These are phyloP conservation scores for Mesoligia furuncula DNA, from an alignment of 2,888 invertebrate genomes.

Conservation along the genomic window DNA sequence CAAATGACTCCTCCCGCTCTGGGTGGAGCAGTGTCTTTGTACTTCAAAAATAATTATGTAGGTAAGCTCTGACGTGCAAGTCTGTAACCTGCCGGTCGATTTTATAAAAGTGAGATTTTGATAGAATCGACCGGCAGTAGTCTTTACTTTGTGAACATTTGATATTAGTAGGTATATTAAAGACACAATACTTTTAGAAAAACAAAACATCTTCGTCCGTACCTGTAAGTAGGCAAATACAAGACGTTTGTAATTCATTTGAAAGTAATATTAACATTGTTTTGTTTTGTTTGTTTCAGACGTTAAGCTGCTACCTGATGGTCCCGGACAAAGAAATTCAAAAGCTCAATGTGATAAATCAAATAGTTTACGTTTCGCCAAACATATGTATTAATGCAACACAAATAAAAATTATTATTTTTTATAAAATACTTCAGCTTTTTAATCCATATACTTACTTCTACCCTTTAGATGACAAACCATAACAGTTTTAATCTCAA, in stretches of 20 bases:
- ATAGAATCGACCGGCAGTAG: too few relatives aligned
- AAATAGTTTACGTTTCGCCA: constrained; percentile 68
- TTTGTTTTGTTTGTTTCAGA: constrained; percentile 74
- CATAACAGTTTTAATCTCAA: background rate
- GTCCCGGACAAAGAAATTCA: constrained; percentile 50
- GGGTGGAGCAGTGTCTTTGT: too few relatives aligned
- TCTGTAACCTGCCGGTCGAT: too few relatives aligned
- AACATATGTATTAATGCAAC: constrained; percentile 66
- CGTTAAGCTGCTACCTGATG: constrained; percentile 62
- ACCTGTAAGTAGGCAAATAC: background rate
- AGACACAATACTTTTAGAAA: background rate
- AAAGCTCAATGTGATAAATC: constrained; percentile 79
- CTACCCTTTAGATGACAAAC: background rate
- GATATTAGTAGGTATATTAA: background rate
- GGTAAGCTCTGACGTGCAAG: background rate
- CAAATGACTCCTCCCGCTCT: too few relatives aligned
- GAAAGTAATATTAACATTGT: background rate
- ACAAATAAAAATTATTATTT: constrained; percentile 52
- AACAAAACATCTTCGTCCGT: background rate
- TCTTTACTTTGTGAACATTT: background rate
- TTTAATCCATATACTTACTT: constrained; percentile 15
- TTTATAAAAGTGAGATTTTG: too few relatives aligned
- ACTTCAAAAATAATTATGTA: background rate
- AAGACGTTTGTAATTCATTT: background rate
- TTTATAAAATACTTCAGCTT: constrained; percentile 23